phyloP scores from a whole-genome alignment of 2,888 invertebrate genomes.

The Pollenia labialis region DNA sequence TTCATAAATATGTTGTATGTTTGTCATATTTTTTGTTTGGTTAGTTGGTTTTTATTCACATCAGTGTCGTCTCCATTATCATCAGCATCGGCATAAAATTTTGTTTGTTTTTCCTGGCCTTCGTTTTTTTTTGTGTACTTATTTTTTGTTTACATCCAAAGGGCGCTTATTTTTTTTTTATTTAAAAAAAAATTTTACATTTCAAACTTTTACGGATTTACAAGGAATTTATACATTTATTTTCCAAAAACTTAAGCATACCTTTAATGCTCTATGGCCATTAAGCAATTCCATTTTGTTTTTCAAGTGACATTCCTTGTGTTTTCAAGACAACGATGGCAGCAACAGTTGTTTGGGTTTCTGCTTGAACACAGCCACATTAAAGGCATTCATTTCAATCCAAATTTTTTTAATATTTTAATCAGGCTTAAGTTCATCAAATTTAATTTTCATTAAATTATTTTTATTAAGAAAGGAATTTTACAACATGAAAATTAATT shows the following conservation, averaged over 20 bases:
- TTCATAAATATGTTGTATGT: constrained; percentile 10
- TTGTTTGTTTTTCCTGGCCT: neutral
- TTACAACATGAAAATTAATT: too few species aligned
- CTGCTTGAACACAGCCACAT: neutral
- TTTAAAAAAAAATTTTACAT: neutral
- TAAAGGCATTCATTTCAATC: too few species aligned
- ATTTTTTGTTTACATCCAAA: neutral
- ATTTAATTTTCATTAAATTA: too few species aligned
- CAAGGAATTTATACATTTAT: too few species aligned
- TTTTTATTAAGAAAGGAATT: too few species aligned
- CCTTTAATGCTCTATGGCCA: neutral
- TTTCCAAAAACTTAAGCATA: too few species aligned
- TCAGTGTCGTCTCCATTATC: neutral
- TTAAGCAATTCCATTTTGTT: neutral
- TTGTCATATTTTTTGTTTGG: neutral
- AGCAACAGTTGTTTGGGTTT: constrained; percentile 30
- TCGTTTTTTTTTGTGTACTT: neutral
- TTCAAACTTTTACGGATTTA: too few species aligned
- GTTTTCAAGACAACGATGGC: constrained; percentile 18
- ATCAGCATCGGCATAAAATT: neutral
- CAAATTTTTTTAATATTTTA: too few species aligned
- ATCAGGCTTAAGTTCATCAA: too few species aligned
- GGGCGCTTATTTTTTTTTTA: neutral
- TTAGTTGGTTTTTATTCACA: neutral
- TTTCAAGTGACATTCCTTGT: neutral